Evolutionary conservation across 2,797 vertebrate genomes (phyloP), one percentile per base, ranked within the genome.

Genomic region (Sebastes oblongus): DNA sequence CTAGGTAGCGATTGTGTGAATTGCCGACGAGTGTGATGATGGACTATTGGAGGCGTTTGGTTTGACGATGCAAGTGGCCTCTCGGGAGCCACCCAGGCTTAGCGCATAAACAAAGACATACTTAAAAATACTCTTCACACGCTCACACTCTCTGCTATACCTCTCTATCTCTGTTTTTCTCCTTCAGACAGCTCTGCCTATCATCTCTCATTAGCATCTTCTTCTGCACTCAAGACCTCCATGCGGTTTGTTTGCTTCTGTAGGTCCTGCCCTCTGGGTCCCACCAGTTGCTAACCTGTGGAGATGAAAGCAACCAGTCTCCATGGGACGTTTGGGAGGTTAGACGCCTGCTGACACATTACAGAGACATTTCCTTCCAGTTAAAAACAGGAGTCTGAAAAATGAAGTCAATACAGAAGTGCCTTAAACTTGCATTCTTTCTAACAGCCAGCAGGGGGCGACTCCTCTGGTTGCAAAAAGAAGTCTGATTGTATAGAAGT

Each of bases 21-120:
- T 93, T 90, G 88, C 86, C 46, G 77, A 84, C 81, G 69, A 88
- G 85, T 77, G 89, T 58, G 80, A 86, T 80, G 86, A 92, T 88
- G 88, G 89, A 90, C 81, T 82, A 72, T 83, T 86, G 81, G 87
- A 90, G 84, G 82, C 66, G 77, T 85, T 84, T 79, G 85, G 86
- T 86, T 91, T 93, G 93, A 91, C 72, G 83, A 92, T 60, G 69
- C 86, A 86, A 93, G 90, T 83, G 86, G 92, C 86, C 92, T 93
- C 93, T 75, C 30, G 88, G 92, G 93, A 93, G 22, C 68, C 73
- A 73, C 69, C 72, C 62, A 75, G 80, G 78, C 84, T 89, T 72
- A 62, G 74, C 30, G 61, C 78, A 91, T 92, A 92, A 93, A 94
- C 87, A 94, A 88, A 90, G 76, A 83, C 86, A 87, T 82, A 86